These are phyloP conservation scores for Polydrusus pterygomalis DNA, from an alignment of 2,888 invertebrate genomes.

Conservation along the genomic window DNA sequence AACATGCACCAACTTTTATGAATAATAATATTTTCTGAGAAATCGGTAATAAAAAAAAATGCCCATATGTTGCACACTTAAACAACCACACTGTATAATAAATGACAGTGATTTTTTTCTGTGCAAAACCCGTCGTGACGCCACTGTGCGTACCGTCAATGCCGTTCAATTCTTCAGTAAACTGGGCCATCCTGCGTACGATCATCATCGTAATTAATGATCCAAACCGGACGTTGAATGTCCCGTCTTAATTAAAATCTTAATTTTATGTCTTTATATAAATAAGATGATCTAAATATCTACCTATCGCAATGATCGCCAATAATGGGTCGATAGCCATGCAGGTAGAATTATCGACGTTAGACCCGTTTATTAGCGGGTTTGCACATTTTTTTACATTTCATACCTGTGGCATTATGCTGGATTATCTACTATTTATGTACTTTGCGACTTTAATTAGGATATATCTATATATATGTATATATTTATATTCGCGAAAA, in stretches of 20 bases:
- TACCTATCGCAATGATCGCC: constrained; percentile 45
- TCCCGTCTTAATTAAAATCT: constrained; percentile 56
- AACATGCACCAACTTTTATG: too few relatives aligned
- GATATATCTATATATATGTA: too few relatives aligned
- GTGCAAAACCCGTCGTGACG: not conserved
- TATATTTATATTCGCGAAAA: too few relatives aligned
- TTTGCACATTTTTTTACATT: constrained; percentile 30
- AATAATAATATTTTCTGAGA: too few relatives aligned
- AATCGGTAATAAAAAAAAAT: too few relatives aligned
- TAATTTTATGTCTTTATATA: constrained; percentile 56
- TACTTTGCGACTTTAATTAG: not conserved
- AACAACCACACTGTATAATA: too few relatives aligned
- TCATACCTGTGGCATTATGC: not conserved
- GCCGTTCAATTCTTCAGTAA: constrained; percentile 41
- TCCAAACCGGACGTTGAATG: constrained; percentile 46
- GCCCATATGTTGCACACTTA: too few relatives aligned
- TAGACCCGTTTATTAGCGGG: constrained; percentile 28
- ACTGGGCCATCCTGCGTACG: constrained; percentile 48
- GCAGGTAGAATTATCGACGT: constrained; percentile 51
- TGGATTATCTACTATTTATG: too few relatives aligned
- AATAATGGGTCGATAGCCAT: constrained; percentile 36
- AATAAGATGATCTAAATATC: constrained; percentile 44
- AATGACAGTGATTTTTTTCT: too few relatives aligned
- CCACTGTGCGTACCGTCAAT: not conserved
- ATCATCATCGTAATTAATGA: constrained; percentile 43